These are phyloP conservation scores for Zapus hudsonius DNA, from an alignment of 2,113 vertebrate genomes.

Conservation along the genomic window DNA sequence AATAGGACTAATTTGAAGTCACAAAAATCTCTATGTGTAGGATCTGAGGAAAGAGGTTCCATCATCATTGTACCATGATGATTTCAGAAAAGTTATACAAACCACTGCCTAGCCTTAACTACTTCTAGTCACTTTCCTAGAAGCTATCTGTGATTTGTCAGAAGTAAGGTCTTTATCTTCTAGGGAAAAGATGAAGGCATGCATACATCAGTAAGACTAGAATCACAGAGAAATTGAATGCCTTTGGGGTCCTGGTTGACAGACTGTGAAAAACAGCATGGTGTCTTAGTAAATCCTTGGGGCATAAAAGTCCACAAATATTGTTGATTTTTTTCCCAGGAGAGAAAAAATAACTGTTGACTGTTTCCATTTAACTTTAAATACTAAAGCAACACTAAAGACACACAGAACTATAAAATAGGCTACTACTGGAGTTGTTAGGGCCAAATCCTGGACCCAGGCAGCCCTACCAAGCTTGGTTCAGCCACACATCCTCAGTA, in stretches of 20 bases:
- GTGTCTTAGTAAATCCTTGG: not conserved
- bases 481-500: not conserved
- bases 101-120: not conserved
- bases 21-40: not conserved
- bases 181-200: not conserved
- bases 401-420: not conserved
- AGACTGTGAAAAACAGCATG: not conserved
- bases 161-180: not conserved
- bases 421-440: not conserved
- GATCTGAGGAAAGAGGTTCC: not conserved
- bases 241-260: not conserved
- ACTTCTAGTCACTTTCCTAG: not conserved
- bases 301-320: not conserved
- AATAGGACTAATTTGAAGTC: not conserved
- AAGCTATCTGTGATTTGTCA: not conserved
- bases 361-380: slow-evolving; percentile 8
- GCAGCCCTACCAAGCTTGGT: not conserved
- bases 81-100: not conserved
- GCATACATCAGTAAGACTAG: not conserved
- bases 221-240: not conserved
- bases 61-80: too few species aligned
- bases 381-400: not conserved
- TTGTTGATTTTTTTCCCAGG: not conserved
- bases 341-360: not conserved
- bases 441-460: not conserved